A percentile compares a stretch with the other conserved stretches of the same genome.
phyloP scores from a whole-genome alignment of 2,888 invertebrate species.

The Dryomyza anilis region DNA sequence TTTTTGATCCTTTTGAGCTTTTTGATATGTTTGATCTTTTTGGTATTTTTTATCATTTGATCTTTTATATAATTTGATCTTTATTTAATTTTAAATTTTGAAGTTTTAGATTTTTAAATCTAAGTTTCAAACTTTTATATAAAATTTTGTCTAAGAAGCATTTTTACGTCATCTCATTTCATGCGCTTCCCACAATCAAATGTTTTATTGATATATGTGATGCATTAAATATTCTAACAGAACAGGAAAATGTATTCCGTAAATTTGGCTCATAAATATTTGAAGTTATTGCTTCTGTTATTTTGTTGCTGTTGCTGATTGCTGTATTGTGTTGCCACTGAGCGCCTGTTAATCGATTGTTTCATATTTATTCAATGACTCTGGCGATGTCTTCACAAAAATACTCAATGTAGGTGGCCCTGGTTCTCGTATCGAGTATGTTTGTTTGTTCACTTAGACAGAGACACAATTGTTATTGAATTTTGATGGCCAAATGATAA shows the following conservation, averaged over 20 bases:
- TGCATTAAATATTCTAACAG: not conserved
- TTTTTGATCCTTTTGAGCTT: no score
- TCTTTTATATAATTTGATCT: no score
- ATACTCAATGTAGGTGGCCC: no score
- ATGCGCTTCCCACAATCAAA: not conserved
- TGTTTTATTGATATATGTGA: not conserved
- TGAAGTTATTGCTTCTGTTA: not conserved
- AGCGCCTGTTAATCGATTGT: not conserved
- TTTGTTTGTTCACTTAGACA: not conserved
- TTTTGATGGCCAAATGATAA: conserved; percentile 1
- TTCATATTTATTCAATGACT: conserved; percentile 3
- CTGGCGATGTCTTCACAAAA: not conserved
- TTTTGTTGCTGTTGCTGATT: not conserved
- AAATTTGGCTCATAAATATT: not conserved
- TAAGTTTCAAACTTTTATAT: no score
- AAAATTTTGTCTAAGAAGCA: no score
- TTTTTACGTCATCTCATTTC: not conserved
- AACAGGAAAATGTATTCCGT: not conserved
- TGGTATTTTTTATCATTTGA: no score
- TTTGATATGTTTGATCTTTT: no score
- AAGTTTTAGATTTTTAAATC: no score
- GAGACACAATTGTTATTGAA: not conserved
- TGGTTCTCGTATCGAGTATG: not conserved
- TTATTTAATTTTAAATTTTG: no score
- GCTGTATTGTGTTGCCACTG: not conserved